Evolutionary conservation across 2,113 vertebrate species (phyloP).

Genomic region (Choloepus hoffmanni): DNA sequence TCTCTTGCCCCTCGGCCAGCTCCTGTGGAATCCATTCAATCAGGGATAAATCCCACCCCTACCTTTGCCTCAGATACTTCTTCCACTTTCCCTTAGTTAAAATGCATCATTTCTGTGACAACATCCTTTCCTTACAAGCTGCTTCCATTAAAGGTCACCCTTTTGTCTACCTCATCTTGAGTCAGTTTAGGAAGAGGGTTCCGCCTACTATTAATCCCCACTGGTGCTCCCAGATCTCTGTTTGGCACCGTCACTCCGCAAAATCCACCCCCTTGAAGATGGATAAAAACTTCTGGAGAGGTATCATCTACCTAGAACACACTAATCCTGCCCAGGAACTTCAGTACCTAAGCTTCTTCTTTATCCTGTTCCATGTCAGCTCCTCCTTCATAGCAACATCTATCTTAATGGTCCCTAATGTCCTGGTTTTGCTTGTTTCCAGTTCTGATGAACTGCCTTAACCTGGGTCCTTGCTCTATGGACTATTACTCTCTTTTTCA

Average conservation of each 20-base stretch:
- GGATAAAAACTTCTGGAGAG: not conserved
- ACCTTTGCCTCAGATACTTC: not conserved
- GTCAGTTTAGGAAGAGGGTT: not conserved
- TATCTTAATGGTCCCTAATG: not conserved
- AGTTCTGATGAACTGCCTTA: not conserved
- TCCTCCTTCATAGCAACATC: too few relatives aligned
- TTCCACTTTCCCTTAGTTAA: not conserved
- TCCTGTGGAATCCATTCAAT: not conserved
- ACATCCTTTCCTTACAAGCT: not conserved
- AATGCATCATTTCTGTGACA: not conserved
- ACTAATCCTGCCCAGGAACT: not conserved
- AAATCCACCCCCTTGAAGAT: not conserved
- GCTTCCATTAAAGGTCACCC: not conserved
- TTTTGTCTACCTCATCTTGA: not conserved
- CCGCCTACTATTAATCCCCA: not conserved
- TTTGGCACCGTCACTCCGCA: not conserved
- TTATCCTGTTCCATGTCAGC: not conserved
- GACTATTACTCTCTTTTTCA: not conserved
- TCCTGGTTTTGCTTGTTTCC: constrained; percentile 6
- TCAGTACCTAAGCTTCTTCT: not conserved
- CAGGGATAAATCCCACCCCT: not conserved
- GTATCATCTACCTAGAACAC: not conserved
- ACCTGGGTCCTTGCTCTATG: not conserved
- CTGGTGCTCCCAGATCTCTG: not conserved
- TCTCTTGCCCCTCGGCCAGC: not conserved